Conservation (phyloP, 2,113 vertebrate species). For the Petrocephalus microphthalmus region DNA sequence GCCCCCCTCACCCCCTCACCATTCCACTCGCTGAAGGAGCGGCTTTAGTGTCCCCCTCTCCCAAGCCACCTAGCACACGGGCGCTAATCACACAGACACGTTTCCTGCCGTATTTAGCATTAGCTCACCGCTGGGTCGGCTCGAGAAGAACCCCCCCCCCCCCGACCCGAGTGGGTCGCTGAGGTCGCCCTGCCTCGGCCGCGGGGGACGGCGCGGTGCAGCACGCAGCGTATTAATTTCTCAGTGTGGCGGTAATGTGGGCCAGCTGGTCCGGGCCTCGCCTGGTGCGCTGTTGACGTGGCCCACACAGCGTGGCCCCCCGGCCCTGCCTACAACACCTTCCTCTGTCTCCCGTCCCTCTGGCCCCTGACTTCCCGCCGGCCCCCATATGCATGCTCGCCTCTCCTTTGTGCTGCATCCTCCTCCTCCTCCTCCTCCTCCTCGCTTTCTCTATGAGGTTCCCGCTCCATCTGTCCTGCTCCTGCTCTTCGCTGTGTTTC, state of each 20-base stretch:
- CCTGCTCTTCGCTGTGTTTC: background rate
- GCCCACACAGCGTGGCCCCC: background rate
- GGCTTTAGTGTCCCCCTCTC: background rate
- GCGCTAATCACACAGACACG: background rate
- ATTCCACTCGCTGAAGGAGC: background rate
- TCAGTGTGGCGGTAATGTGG: background rate
- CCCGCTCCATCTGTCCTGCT: background rate
- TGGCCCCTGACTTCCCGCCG: background rate
- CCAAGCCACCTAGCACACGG: background rate
- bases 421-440: background rate
- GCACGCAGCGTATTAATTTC: constrained; percentile 3
- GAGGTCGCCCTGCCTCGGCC: background rate
- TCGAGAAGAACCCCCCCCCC: background rate
- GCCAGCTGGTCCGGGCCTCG: background rate
- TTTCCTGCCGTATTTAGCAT: background rate
- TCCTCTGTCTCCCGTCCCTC: background rate
- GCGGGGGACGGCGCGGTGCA: background rate
- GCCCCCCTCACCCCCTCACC: too few species aligned
- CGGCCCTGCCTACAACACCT: background rate
- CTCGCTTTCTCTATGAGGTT: background rate
- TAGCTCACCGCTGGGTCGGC: background rate
- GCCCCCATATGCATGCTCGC: background rate
- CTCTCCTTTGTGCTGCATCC: background rate
- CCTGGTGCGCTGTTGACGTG: background rate
- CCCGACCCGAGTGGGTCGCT: background rate